Conservation (phyloP, 2,113 vertebrate species). For the Epinephelus fuscoguttatus region DNA sequence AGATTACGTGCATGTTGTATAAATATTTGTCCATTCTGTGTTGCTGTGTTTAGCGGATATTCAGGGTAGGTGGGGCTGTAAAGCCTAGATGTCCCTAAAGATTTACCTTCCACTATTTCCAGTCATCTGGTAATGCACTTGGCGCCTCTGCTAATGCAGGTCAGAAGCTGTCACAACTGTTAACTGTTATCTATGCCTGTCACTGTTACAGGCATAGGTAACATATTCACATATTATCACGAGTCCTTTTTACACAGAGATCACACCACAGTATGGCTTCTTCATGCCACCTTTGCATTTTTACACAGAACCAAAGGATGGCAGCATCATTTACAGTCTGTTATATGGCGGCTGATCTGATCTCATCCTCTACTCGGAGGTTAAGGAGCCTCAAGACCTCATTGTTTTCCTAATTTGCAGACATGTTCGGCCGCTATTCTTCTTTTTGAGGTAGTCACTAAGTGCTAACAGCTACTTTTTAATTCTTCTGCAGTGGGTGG, state of each 20-base stretch:
- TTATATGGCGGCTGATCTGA: too few species aligned
- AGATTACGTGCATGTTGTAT: not conserved
- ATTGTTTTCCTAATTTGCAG: too few species aligned
- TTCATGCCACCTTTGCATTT: too few species aligned
- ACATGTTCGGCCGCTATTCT: too few species aligned
- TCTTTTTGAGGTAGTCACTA: too few species aligned
- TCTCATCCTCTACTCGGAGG: too few species aligned
- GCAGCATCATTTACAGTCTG: too few species aligned
- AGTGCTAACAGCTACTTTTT: too few species aligned
- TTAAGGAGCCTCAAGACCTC: too few species aligned
- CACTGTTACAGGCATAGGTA: conserved; percentile 22
- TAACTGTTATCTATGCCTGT: conserved; percentile 64
- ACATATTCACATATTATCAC: conserved; percentile 13
- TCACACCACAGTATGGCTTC: too few species aligned
- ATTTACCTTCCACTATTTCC: conserved; percentile 51
- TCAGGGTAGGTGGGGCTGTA: conserved; percentile 13
- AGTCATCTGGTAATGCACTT: conserved; percentile 71
- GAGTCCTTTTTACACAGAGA: not conserved
- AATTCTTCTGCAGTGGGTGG: too few species aligned
- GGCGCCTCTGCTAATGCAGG: conserved; percentile 39
- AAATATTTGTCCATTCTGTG: not conserved
- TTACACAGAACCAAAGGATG: too few species aligned
- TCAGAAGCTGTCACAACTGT: conserved; percentile 54
- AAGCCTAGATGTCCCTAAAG: conserved; percentile 53
- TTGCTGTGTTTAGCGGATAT: conserved; percentile 6